Evolutionary conservation across 1,140 invertebrate genomes (phyloP).

Genomic region (Agrypnia vestita): DNA sequence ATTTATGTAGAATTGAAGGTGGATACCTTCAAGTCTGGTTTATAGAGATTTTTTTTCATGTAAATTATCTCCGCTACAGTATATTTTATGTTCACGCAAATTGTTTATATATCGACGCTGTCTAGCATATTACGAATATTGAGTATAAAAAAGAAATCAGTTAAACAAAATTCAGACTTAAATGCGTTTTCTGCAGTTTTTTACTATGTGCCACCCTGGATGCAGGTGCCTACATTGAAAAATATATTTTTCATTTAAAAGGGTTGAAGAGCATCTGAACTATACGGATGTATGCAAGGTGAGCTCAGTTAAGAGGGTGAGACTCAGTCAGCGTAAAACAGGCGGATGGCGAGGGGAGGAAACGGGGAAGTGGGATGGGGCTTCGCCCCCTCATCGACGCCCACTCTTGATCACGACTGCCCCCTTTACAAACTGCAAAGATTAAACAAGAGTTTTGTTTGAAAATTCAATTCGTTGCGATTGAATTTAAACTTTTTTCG

Average conservation of each 20-base stretch:
- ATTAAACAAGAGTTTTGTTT: constrained; percentile 43
- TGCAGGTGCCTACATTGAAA: neutral
- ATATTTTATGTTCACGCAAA: no score
- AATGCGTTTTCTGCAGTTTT: no score
- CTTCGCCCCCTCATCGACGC: neutral
- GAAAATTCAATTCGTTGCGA: constrained; percentile 32
- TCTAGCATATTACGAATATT: no score
- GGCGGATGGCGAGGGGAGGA: neutral
- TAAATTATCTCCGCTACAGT: no score
- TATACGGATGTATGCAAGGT: constrained; percentile 19
- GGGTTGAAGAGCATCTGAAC: constrained; percentile 21
- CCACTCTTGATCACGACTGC: neutral
- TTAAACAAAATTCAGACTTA: no score
- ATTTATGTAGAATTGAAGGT: no score
- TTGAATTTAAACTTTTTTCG: constrained; percentile 18
- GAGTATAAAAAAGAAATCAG: no score
- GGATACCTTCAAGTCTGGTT: no score
- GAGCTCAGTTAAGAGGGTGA: constrained; percentile 33
- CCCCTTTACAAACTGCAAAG: constrained; percentile 28
- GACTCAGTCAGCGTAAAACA: constrained; percentile 39
- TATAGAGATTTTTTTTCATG: no score
- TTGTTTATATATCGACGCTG: no score
- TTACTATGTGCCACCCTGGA: no score
- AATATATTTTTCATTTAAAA: constrained; percentile 26
- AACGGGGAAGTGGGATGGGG: neutral